A percentile compares a stretch with the other conserved stretches of the same genome.
These are phyloP conservation scores for Catharus fuscescens DNA, from an alignment of 2,113 vertebrate genomes.

Conservation along the genomic window DNA sequence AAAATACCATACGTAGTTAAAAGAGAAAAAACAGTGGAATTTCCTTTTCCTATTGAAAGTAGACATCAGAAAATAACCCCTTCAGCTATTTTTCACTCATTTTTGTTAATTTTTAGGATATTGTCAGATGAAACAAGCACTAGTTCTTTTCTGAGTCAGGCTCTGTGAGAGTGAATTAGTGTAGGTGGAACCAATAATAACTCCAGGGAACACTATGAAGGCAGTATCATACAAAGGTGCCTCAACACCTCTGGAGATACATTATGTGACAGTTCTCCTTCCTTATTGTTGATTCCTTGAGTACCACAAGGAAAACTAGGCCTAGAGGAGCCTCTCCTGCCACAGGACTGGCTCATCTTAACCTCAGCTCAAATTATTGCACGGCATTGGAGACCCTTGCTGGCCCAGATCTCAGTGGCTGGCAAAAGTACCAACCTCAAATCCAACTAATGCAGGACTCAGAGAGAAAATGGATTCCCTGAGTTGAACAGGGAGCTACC, in stretches of 20 bases:
- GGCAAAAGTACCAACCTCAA: background rate
- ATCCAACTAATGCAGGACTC: background rate
- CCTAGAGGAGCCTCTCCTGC: background rate
- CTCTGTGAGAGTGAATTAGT: background rate
- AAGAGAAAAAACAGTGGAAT: background rate
- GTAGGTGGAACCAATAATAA: slow-evolving; percentile 62
- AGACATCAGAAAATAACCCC: slow-evolving; percentile 16
- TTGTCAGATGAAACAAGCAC: slow-evolving; percentile 15
- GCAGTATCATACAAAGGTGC: background rate
- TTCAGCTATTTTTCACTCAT: slow-evolving; percentile 36
- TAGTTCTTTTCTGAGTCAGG: slow-evolving; percentile 52
- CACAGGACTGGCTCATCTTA: background rate
- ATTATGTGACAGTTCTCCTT: background rate
- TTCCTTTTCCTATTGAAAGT: background rate
- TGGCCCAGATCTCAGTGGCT: background rate
- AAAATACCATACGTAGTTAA: background rate
- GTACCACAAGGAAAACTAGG: background rate
- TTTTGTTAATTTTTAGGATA: slow-evolving; percentile 43
- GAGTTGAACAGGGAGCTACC: background rate
- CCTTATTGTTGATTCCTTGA: background rate
- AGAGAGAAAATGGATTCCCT: background rate
- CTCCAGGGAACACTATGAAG: slow-evolving; percentile 32
- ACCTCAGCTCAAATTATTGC: background rate
- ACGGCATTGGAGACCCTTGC: background rate
- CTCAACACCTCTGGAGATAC: background rate